phyloP scores from a whole-genome alignment of 2,888 invertebrate genomes.

The Prosopocoilus inquinatus region DNA sequence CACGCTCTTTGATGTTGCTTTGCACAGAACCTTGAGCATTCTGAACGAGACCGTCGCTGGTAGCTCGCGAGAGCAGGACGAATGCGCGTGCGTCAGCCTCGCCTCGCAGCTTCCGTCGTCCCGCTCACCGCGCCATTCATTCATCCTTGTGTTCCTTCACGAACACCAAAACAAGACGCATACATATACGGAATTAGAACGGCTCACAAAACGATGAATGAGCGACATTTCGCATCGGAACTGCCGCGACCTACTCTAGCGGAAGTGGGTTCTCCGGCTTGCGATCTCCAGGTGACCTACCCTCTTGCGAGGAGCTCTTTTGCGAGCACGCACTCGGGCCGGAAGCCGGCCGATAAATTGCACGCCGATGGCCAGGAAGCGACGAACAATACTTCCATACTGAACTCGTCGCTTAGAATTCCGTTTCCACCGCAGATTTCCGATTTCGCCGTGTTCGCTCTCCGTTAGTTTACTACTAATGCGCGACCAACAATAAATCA shows the following conservation, averaged over 20 bases:
- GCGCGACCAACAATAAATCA: too few relatives aligned
- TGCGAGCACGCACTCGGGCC: too few relatives aligned
- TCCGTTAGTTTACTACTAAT: too few relatives aligned
- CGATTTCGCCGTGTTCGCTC: constrained; percentile 7
- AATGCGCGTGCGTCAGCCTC: constrained; percentile 51
- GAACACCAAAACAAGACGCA: constrained; percentile 36
- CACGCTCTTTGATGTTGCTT: constrained; percentile 59
- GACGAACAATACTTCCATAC: constrained; percentile 12
- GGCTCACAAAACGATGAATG: constrained; percentile 44
- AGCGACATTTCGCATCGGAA: constrained; percentile 22
- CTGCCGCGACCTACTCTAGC: constrained; percentile 30
- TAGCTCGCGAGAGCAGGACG: constrained; percentile 44
- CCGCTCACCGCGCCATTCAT: constrained; percentile 37
- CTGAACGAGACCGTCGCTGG: constrained; percentile 58
- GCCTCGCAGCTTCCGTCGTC: constrained; percentile 46
- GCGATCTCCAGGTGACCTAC: constrained; percentile 13
- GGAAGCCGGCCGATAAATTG: too few relatives aligned
- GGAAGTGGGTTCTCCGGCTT: constrained; percentile 28
- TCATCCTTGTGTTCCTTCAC: constrained; percentile 44
- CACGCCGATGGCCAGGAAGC: constrained; percentile 24
- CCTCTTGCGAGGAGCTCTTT: too few relatives aligned
- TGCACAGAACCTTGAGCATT: constrained; percentile 62
- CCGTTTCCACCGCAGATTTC: constrained; percentile 15
- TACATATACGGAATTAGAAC: constrained; percentile 46
- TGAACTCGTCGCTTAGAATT: constrained; percentile 15